Conservation (phyloP, 2,797 vertebrate genomes). For the Prionace glauca region DNA sequence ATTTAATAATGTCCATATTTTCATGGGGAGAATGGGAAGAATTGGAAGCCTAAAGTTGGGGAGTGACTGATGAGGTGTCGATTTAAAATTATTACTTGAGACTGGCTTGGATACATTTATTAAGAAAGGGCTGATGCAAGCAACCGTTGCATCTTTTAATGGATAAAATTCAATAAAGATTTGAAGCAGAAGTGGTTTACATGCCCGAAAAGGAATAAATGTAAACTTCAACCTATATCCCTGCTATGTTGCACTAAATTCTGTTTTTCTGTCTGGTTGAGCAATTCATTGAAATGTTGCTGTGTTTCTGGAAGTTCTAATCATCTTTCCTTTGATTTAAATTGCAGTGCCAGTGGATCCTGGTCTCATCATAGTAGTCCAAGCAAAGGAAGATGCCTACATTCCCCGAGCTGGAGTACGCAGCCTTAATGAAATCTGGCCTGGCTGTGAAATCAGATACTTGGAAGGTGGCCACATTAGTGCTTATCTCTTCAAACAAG, state of each 20-base stretch:
- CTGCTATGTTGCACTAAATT: not conserved
- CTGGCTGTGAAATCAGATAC: constrained; percentile 87
- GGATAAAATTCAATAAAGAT: not conserved
- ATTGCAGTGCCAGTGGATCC: constrained; percentile 84
- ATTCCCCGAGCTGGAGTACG: constrained; percentile 86
- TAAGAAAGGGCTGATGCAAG: not conserved
- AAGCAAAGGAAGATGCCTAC: constrained; percentile 93
- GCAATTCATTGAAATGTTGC: not conserved
- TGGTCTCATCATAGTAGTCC: constrained; percentile 85
- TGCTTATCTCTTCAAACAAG: constrained; percentile 96
- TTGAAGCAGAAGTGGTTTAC: not conserved
- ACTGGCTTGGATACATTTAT: not conserved
- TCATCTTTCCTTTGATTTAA: not conserved
- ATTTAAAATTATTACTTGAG: not conserved
- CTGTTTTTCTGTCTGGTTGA: not conserved
- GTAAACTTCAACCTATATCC: not conserved
- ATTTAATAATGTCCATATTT: not conserved
- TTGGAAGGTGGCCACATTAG: constrained; percentile 89
- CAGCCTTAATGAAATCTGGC: constrained; percentile 93
- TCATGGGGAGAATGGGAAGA: not conserved
- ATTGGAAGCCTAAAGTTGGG: not conserved
- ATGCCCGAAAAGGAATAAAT: not conserved
- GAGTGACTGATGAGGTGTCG: not conserved
- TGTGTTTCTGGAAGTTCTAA: not conserved
- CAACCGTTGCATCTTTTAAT: not conserved